Base-by-base conservation (phyloP, 2,888 invertebrate genomes). In the Lasioglossum vierecki region DNA sequence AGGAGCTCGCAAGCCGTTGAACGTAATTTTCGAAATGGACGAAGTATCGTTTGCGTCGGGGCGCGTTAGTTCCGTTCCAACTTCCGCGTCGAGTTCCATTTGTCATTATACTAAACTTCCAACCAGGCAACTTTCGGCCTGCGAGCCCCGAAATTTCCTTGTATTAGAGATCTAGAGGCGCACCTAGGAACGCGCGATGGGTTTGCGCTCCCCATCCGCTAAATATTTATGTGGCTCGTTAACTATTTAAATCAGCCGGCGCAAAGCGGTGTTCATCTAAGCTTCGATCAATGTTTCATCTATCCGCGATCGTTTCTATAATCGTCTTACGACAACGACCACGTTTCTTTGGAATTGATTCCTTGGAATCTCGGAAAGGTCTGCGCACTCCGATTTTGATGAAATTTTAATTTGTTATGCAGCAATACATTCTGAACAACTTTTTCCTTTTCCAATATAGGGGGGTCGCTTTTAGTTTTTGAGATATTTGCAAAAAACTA, bases 1-100 rank as follows among this genome's bases (percentile, higher is more conserved):
- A 35, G 68, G 15, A 80, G 53, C 76, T 68, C 35, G 60, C 70
- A 18, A 72, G 71, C 22, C 63, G 83, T 46, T 72, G 53, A 66
- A 71, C 77, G 81, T 86, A 85, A 86, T 86, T 86, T 86, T 85
- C 35, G 85, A 79, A 85, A 85, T 85, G 85, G 78, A 85, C 72
- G 72, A 76, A 76, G 79, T 81, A 78, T 86, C 73, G 78, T 79
- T 82, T 79, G 74, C 74, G 78, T 79, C 82, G 18, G 41, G 46
- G 39, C 63, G 80, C 71, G 75, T 84, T 84, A 78, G 80, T 74
- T 78, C 76, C 41, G 60, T 73, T 76, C 53, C 73, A 85, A 86
- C 78, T 85, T 81, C 81, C 70, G 26, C 72, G 15, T 15, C 44
- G 60, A 53, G 78, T 73, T 76, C 81, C 79, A 81, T 85, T 86